Conservation (phyloP, 2,888 invertebrate genomes). For the Amblyjoppa proteus region DNA sequence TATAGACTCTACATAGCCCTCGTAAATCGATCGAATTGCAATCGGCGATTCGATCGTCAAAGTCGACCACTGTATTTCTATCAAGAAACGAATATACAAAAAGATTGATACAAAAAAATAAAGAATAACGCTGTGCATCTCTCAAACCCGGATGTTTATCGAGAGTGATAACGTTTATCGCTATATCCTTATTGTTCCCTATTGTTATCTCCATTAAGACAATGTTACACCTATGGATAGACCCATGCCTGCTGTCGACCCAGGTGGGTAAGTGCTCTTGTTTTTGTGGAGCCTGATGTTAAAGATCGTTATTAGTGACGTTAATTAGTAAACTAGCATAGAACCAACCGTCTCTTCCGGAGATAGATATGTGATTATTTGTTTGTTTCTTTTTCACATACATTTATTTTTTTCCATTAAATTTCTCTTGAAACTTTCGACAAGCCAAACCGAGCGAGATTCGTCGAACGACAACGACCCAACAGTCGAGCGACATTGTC, state of each 20-base stretch:
- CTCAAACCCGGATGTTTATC: not conserved
- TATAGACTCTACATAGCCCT: conserved; percentile 9
- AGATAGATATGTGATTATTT: not conserved
- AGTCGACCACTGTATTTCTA: not conserved
- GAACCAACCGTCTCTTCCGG: conserved; percentile 37
- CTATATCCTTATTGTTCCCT: not conserved
- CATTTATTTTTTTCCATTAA: not conserved
- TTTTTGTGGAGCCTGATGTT: conserved; percentile 69
- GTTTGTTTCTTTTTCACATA: not conserved
- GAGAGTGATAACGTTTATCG: not conserved
- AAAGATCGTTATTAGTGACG: conserved; percentile 57
- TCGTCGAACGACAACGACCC: conserved; percentile 31
- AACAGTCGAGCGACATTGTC: conserved; percentile 4
- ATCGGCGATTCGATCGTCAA: conserved; percentile 10
- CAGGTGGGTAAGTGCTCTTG: conserved; percentile 83
- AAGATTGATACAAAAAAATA: not conserved
- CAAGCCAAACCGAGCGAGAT: conserved; percentile 31
- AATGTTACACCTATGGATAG: conserved; percentile 72
- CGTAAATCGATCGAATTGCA: conserved; percentile 7
- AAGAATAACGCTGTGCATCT: not conserved
- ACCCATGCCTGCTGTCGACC: conserved; percentile 83
- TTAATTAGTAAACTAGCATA: conserved; percentile 61
- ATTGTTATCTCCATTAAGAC: conserved; percentile 43
- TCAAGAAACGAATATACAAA: not conserved
- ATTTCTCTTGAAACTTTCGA: not conserved